Evolutionary conservation across 2,113 vertebrate genomes (phyloP).

Genomic region (Maccullochella peelii): DNA sequence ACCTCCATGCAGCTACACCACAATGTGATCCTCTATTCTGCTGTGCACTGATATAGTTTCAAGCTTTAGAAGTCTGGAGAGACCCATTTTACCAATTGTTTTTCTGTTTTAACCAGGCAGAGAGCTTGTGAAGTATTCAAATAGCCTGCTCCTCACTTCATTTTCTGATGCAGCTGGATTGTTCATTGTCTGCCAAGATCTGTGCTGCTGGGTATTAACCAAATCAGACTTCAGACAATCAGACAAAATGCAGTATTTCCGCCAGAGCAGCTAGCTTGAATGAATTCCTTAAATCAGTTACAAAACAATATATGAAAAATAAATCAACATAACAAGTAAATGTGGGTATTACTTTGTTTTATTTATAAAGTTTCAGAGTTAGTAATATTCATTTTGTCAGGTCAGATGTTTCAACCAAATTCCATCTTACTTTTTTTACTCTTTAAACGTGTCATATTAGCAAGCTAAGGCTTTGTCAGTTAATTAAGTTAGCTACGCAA

Average conservation of each 20-base stretch:
- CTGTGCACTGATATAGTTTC: slow-evolving; percentile 29
- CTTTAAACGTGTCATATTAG: neutral
- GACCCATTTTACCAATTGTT: slow-evolving; percentile 40
- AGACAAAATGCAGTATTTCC: neutral
- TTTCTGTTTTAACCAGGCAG: slow-evolving; percentile 44
- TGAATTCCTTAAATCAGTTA: neutral
- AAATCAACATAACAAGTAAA: slow-evolving; percentile 6
- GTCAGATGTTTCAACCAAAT: neutral
- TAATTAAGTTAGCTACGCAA: neutral
- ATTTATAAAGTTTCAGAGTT: neutral
- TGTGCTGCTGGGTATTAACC: slow-evolving; percentile 6
- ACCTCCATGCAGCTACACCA: slow-evolving; percentile 23
- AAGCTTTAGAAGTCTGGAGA: slow-evolving; percentile 29
- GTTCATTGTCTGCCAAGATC: slow-evolving; percentile 1
- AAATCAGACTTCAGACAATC: slow-evolving; percentile 23
- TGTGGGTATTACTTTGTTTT: neutral
- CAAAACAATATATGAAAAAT: slow-evolving; percentile 5
- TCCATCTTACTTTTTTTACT: neutral
- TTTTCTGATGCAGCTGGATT: slow-evolving; percentile 5
- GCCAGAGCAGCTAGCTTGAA: neutral
- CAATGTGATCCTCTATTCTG: slow-evolving; percentile 38
- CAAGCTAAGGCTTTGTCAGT: neutral
- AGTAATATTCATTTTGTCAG: too few relatives aligned
- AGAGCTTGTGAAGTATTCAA: slow-evolving; percentile 41
- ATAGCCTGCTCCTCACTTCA: slow-evolving; percentile 2